Conservation (phyloP, 2,888 invertebrate species). For the Caenorhabditis sp. region DNA sequence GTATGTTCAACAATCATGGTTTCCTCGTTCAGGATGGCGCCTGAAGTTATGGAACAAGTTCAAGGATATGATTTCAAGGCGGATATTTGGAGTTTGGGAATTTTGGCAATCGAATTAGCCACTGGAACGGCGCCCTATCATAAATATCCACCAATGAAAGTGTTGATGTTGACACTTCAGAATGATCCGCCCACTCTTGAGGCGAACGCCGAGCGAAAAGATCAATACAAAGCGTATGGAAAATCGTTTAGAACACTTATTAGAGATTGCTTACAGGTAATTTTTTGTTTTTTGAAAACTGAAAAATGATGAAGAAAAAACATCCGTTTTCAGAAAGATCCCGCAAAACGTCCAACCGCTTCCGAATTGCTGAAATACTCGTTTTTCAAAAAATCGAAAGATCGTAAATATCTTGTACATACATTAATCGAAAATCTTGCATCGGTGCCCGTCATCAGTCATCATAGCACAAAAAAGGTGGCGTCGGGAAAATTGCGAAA, state of each 20-base stretch:
- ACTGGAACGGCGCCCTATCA: conserved; percentile 98
- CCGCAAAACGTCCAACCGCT: conserved; percentile 81
- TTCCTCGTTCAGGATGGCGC: conserved; percentile 80
- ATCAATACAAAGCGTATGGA: conserved; percentile 88
- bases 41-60: conserved; percentile 96
- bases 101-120: conserved; percentile 98
- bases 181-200: conserved; percentile 97
- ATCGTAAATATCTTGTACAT: conserved; percentile 66
- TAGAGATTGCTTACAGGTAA: conserved; percentile 90
- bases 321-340: conserved; percentile 61
- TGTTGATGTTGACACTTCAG: conserved; percentile 94
- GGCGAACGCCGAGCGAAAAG: conserved; percentile 91
- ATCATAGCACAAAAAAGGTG: conserved; percentile 57
- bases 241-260: conserved; percentile 97
- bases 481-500: conserved; percentile 68
- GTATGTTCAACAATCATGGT: too few relatives aligned
- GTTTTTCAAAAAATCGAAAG: conserved; percentile 92
- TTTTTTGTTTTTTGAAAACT: neutral
- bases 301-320: neutral
- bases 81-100: conserved; percentile 90
- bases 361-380: conserved; percentile 93
- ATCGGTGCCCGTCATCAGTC: conserved; percentile 54
- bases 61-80: conserved; percentile 90
- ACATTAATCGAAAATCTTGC: conserved; percentile 70
- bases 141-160: conserved; percentile 98